Conservation (phyloP, 2,113 vertebrate genomes). For the Malurus alboscapulatus region DNA sequence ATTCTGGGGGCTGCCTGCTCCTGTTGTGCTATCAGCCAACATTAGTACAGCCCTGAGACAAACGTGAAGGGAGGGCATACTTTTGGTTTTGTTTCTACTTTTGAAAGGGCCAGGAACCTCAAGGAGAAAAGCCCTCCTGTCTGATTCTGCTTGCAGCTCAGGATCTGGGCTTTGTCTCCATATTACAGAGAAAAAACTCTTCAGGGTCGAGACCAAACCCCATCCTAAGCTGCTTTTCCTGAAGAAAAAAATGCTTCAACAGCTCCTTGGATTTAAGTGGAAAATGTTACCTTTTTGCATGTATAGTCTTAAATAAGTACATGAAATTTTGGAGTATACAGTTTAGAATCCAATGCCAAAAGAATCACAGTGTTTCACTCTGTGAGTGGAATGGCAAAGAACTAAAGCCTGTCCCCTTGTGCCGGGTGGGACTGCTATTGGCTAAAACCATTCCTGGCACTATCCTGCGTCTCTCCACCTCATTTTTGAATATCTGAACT, state of each 20-base stretch:
- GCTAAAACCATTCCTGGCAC: background rate
- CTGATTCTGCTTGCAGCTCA: background rate
- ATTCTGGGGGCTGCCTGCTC: background rate
- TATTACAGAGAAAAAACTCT: background rate
- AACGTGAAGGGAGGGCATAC: background rate
- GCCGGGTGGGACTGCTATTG: background rate
- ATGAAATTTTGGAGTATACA: background rate
- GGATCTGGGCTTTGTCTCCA: background rate
- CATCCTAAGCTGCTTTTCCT: background rate
- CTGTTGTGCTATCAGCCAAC: background rate
- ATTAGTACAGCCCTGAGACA: background rate
- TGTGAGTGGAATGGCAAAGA: background rate
- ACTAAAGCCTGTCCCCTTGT: background rate
- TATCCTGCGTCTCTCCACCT: background rate
- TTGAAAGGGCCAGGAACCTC: background rate
- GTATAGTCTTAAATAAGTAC: background rate
- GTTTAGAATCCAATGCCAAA: background rate
- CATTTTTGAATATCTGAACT: background rate
- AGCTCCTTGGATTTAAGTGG: background rate
- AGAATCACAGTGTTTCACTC: background rate
- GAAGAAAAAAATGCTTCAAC: background rate
- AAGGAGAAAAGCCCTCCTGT: background rate
- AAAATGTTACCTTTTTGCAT: background rate
- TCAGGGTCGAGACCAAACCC: accelerated
- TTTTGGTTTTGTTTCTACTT: background rate